Percentiles rank a stretch among this genome's conserved stretches.
phyloP scores from a whole-genome alignment of 2,888 invertebrate genomes.

The Acrobasis repandana region DNA sequence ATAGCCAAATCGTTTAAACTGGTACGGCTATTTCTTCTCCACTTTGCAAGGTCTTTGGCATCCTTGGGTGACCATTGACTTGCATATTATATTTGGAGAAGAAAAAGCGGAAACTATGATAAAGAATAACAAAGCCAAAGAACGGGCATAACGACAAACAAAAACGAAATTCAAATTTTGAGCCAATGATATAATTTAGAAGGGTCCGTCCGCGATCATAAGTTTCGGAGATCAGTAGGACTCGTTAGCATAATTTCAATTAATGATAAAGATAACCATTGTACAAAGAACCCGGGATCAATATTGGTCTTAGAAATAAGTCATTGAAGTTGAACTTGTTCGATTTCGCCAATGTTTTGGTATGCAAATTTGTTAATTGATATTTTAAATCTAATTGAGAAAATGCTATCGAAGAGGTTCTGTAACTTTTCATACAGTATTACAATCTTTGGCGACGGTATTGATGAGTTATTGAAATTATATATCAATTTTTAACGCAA shows the following conservation, averaged over 20 bases:
- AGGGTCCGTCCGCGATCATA: conserved; percentile 40
- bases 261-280: conserved; percentile 55
- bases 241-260: conserved; percentile 71
- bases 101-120: too few relatives aligned
- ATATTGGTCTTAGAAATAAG: conserved; percentile 53
- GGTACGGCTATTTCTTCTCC: too few relatives aligned
- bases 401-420: background rate
- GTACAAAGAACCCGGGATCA: conserved; percentile 52
- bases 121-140: background rate
- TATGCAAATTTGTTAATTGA: background rate
- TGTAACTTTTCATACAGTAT: background rate
- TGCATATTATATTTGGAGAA: too few relatives aligned
- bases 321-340: conserved; percentile 12
- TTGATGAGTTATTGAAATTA: too few relatives aligned
- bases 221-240: conserved; percentile 37
- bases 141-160: background rate
- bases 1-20: too few relatives aligned
- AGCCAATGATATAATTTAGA: conserved; percentile 4
- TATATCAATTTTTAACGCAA: too few relatives aligned
- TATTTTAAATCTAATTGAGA: background rate
- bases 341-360: background rate
- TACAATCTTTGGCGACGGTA: too few relatives aligned
- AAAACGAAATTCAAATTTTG: conserved; percentile 5
- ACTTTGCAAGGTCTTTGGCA: too few relatives aligned
- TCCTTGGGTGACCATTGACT: too few relatives aligned